Evolutionary conservation across 2,888 invertebrate species (phyloP).

Genomic region (Drosophila siamana): DNA sequence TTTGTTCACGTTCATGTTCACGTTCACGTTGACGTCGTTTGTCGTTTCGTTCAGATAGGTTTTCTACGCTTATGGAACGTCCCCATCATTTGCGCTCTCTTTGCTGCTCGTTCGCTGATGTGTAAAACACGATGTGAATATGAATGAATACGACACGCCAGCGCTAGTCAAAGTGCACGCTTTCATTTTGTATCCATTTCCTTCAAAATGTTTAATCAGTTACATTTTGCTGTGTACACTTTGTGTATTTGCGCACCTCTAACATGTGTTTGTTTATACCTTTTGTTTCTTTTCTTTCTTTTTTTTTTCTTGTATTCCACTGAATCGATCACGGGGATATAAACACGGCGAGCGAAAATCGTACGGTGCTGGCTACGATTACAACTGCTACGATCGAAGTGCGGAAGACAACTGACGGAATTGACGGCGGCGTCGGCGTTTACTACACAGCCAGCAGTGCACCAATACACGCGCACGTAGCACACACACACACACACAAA

Average conservation of each 20-base stretch:
- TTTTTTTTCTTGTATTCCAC: slow-evolving; percentile 28
- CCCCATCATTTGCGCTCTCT: slow-evolving; percentile 21
- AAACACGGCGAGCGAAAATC: slow-evolving; percentile 29
- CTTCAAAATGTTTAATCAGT: slow-evolving; percentile 6
- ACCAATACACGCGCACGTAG: slow-evolving; percentile 7
- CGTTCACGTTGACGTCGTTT: slow-evolving; percentile 5
- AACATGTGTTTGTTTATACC: slow-evolving; percentile 55
- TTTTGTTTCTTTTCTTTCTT: slow-evolving; percentile 30
- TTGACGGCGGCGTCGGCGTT: slow-evolving; percentile 36
- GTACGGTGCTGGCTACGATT: slow-evolving; percentile 16
- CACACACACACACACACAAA: slow-evolving; percentile 9
- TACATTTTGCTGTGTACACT: slow-evolving; percentile 12
- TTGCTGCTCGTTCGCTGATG: slow-evolving; percentile 47
- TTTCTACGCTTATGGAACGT: slow-evolving; percentile 35
- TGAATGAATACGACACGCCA: slow-evolving; percentile 76
- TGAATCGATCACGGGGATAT: slow-evolving; percentile 45
- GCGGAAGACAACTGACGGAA: slow-evolving; percentile 63
- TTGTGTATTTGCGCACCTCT: slow-evolving; percentile 19
- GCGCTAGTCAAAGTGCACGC: slow-evolving; percentile 73
- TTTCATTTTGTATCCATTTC: slow-evolving; percentile 54
- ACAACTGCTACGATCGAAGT: slow-evolving; percentile 74
- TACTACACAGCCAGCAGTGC: slow-evolving; percentile 32
- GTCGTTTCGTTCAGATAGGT: slow-evolving; percentile 32
- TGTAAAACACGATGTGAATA: slow-evolving; percentile 72
- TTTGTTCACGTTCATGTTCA: slow-evolving; percentile 14